Conservation (phyloP, 1,140 invertebrate species). For the Caenorhabditis inopinata region DNA sequence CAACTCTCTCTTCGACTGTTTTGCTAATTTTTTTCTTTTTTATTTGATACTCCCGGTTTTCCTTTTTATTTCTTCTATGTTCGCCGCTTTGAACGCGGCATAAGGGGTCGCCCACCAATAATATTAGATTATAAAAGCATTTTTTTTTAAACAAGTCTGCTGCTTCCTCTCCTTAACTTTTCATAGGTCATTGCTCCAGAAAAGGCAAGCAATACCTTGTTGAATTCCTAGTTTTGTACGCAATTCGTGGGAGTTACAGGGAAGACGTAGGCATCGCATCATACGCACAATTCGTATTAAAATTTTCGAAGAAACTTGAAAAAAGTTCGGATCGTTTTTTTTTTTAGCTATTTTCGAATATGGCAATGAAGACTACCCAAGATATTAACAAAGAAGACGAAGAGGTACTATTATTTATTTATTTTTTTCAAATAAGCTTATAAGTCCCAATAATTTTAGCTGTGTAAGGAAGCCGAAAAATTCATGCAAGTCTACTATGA, state of each 20-base stretch:
- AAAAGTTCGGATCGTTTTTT: neutral
- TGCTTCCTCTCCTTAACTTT: too few species aligned
- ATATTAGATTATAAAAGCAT: too few species aligned
- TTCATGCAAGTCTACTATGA: slow-evolving; percentile 33
- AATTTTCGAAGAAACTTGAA: neutral
- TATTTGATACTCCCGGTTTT: too few species aligned
- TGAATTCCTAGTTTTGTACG: neutral
- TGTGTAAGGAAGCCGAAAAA: slow-evolving; percentile 3
- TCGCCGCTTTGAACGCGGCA: too few species aligned
- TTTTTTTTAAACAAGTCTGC: too few species aligned
- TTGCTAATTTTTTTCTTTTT: too few species aligned
- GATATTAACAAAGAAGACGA: slow-evolving; percentile 11
- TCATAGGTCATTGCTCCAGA: neutral
- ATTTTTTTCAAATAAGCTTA: too few species aligned
- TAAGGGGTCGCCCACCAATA: too few species aligned
- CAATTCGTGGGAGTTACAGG: neutral
- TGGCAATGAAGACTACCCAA: slow-evolving; percentile 21
- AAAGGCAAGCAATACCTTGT: neutral
- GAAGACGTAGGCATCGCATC: neutral
- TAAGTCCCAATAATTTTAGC: too few species aligned
- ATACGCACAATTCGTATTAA: neutral
- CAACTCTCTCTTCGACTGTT: too few species aligned
- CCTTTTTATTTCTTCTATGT: too few species aligned
- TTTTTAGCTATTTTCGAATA: neutral
- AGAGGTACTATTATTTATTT: neutral